Evolutionary conservation across 2,888 invertebrate species (phyloP).

Genomic region (Pherbina coryleti): DNA sequence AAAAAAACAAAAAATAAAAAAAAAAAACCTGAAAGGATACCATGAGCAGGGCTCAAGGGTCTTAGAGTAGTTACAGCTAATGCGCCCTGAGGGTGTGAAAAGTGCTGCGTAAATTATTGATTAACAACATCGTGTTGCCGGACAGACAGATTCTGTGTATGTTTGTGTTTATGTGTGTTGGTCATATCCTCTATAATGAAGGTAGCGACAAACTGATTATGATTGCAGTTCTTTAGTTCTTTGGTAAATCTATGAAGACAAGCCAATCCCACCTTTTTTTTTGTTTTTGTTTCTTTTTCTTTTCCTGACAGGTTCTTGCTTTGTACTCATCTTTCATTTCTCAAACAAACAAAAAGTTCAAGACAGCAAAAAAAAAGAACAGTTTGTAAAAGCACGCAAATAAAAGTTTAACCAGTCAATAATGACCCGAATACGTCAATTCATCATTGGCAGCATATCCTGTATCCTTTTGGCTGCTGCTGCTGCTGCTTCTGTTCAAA

Average conservation of each 20-base stretch:
- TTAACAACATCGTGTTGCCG: not conserved
- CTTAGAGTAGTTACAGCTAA: conserved; percentile 37
- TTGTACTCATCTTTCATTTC: not conserved
- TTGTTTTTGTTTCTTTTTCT: too few relatives aligned
- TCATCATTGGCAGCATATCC: conserved; percentile 14
- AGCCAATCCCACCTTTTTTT: too few relatives aligned
- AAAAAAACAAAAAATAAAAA: too few relatives aligned
- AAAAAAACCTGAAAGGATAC: too few relatives aligned
- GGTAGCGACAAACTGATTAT: not conserved
- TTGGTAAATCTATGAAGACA: too few relatives aligned
- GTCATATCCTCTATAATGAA: not conserved
- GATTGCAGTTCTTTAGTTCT: too few relatives aligned
- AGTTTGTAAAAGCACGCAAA: conserved; percentile 5
- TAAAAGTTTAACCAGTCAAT: not conserved
- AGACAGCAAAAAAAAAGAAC: not conserved
- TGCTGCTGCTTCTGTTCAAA: not conserved
- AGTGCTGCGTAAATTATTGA: conserved; percentile 41
- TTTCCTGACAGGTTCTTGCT: too few relatives aligned
- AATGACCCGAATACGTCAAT: conserved; percentile 10
- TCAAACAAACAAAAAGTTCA: not conserved
- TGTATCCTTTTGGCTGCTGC: conserved; percentile 1
- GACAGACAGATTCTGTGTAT: not conserved
- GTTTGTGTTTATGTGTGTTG: not conserved
- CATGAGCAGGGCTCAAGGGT: conserved; percentile 1
- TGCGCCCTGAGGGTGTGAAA: conserved; percentile 40